A percentile compares a stretch with the other conserved stretches of the same genome.
Evolutionary conservation across 2,888 invertebrate species (phyloP).

Genomic region (Gasteruption jaculator): DNA sequence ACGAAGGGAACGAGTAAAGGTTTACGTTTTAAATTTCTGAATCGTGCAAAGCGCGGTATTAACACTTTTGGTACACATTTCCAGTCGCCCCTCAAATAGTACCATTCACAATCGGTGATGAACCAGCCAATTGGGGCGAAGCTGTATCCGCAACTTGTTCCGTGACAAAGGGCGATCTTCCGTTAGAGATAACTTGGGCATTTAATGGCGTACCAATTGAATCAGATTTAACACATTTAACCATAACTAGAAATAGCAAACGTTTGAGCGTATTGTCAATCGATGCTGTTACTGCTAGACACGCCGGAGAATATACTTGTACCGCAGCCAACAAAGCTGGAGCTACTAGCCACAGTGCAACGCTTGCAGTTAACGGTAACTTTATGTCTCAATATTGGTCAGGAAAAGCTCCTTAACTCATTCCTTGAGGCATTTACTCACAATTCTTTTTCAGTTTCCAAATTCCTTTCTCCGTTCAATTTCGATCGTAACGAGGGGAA

Average conservation of each 20-base stretch:
- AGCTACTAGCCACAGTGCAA: conserved; percentile 49
- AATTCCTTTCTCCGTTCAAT: background rate
- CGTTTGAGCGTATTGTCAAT: conserved; percentile 51
- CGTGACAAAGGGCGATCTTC: conserved; percentile 71
- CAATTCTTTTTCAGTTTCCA: conserved; percentile 2
- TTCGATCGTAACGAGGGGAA: no score
- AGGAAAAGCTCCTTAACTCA: background rate
- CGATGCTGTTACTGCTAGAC: conserved; percentile 50
- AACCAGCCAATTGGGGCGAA: conserved; percentile 66
- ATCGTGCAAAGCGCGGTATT: background rate
- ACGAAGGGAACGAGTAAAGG: background rate
- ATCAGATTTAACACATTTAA: conserved; percentile 18
- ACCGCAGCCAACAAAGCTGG: conserved; percentile 53
- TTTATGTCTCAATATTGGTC: background rate
- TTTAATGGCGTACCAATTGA: conserved; percentile 59
- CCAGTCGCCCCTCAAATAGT: conserved; percentile 63
- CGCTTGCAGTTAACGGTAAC: conserved; percentile 54
- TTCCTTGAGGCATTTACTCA: background rate
- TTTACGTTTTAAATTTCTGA: background rate
- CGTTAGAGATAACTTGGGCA: conserved; percentile 68
- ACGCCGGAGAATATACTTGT: conserved; percentile 54
- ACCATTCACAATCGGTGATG: conserved; percentile 62
- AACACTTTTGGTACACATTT: conserved; percentile 18
- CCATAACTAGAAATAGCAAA: conserved; percentile 40
- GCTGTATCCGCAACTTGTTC: conserved; percentile 66